Evolutionary conservation across 2,797 vertebrate genomes (phyloP), one percentile per base, ranked within the genome.

Genomic region (Rhynchotus rufescens): DNA sequence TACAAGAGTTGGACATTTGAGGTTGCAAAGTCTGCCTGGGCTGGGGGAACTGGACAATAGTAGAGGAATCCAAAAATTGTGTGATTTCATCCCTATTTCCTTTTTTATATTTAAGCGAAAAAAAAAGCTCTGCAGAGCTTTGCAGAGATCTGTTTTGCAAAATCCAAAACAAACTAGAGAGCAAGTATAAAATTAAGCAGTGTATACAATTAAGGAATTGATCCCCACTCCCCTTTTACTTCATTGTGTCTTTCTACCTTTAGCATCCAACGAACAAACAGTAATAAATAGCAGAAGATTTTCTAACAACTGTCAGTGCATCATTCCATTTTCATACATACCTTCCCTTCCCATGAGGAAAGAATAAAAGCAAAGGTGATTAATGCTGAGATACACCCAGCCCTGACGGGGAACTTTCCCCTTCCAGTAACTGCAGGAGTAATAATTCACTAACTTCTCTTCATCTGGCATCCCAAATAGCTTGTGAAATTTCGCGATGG

Each of bases 381-480:
- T 99, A 97, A 99, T 99, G 98, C 99, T 99, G 97, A 99, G 99
- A 97, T 99, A 99, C 85, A 99, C 97, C 99, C 99, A 99, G 54
- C 99, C 99, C 96, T 99, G 99, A 4, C 99, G 98, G 1, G 99
- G 99, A 34, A 99, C 99, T 77, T 98, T 99, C 62, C 99, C 99
- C 94, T 99, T 99, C 99, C 99, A 99, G 97, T 98, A 99, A 96
- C 99, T 99, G 97, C 99, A 99, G 42, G 99, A 99, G 93, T 99
- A 99, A 80, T 99, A 99, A 97, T 99, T 99, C 83, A 99, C 99
- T 54, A 99, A 98, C 94, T 99, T 99, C 97, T 99, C 99, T 86
- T 99, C 99, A 59, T 99, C 99, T 0, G 99, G 99, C 99, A 99
- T 99, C 28, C 98, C 98, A 51, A 99, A 99, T 26, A 99, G 97